phyloP scores from a whole-genome alignment of 1,140 invertebrate genomes.

The Bicyclus anynana region DNA sequence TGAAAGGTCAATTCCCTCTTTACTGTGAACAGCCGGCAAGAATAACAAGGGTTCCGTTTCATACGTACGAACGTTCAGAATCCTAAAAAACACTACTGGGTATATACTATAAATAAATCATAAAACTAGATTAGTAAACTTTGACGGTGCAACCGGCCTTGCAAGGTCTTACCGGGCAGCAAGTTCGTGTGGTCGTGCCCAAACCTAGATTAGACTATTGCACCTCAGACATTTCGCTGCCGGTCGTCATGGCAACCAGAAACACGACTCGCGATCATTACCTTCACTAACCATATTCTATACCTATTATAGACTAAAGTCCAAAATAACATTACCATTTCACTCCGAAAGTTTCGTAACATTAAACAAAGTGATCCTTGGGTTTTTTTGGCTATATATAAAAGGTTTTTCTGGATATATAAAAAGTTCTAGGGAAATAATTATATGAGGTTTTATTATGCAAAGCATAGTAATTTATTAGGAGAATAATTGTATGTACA shows the following conservation, averaged over 20 bases:
- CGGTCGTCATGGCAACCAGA: conserved; percentile 45
- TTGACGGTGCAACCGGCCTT: conserved; percentile 20
- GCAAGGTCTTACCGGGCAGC: conserved; percentile 48
- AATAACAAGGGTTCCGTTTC: too few relatives aligned
- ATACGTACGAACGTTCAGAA: too few relatives aligned
- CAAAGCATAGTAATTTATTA: too few relatives aligned
- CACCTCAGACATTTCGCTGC: conserved; percentile 41
- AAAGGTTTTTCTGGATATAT: too few relatives aligned
- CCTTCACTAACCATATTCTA: conserved; percentile 4
- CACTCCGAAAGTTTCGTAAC: not conserved
- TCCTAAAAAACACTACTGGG: too few relatives aligned
- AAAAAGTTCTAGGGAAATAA: too few relatives aligned
- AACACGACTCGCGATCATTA: conserved; percentile 23
- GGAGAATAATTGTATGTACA: too few relatives aligned
- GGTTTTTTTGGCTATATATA: too few relatives aligned
- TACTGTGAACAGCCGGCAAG: too few relatives aligned
- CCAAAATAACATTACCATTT: not conserved
- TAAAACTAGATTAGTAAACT: not conserved
- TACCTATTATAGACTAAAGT: not conserved
- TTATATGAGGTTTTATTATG: too few relatives aligned
- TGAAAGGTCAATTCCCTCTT: too few relatives aligned
- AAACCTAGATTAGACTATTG: conserved; percentile 55
- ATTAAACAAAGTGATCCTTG: not conserved
- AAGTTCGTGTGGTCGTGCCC: conserved; percentile 66
- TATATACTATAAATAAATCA: not conserved